phyloP scores from a whole-genome alignment of 2,797 vertebrate species.

The Poeciliopsis presidionis region DNA sequence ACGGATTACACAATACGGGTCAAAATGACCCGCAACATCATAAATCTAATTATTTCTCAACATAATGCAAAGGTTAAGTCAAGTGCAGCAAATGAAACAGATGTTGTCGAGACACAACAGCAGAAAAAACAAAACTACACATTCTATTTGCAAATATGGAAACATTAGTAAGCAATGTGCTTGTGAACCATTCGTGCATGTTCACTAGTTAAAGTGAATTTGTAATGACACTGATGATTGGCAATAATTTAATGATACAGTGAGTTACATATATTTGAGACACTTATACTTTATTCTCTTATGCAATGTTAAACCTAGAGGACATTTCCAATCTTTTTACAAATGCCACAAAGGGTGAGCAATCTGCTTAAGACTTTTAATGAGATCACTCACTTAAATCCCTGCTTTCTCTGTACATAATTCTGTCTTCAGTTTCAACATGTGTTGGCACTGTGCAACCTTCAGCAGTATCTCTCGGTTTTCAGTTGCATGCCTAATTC shows the following conservation, averaged over 20 bases:
- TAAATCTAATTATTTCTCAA: too few species aligned
- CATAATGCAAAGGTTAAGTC: too few species aligned
- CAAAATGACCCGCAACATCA: too few species aligned
- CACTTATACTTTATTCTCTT: slow-evolving; percentile 35
- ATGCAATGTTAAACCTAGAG: slow-evolving; percentile 20
- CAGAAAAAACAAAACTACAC: background rate
- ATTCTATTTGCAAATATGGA: background rate
- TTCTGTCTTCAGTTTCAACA: slow-evolving; percentile 16
- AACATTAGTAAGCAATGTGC: background rate
- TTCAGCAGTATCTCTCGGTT: slow-evolving; percentile 23
- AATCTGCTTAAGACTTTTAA: slow-evolving; percentile 60
- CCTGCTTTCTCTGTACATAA: slow-evolving; percentile 26
- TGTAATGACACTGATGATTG: background rate
- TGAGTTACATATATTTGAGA: slow-evolving; percentile 22
- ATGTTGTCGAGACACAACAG: background rate
- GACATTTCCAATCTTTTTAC: slow-evolving; percentile 28
- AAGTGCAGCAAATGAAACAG: background rate
- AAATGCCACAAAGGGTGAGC: slow-evolving; percentile 41
- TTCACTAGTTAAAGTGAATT: background rate
- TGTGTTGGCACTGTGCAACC: slow-evolving; percentile 18
- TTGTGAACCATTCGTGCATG: background rate
- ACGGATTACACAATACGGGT: too few species aligned
- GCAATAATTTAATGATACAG: background rate
- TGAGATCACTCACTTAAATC: slow-evolving; percentile 59
- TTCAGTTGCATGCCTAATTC: slow-evolving; percentile 26